A percentile compares a stretch with the other conserved stretches of the same genome.
Evolutionary conservation across 2,113 vertebrate species (phyloP).

Genomic region (Zosterops borbonicus): DNA sequence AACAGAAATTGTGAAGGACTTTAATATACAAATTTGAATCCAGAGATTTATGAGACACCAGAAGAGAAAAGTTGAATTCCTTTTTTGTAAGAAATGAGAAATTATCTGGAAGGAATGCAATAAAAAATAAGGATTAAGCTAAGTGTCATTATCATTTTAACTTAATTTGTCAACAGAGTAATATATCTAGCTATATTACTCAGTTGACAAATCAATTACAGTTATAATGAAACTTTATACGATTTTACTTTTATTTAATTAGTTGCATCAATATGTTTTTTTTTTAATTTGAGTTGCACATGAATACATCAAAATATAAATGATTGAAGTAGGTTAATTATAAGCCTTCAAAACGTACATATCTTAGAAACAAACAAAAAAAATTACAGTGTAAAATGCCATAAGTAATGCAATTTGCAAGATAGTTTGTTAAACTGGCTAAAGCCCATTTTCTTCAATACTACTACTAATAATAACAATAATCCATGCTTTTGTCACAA

Average conservation of each 20-base stretch:
- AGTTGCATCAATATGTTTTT: conserved; percentile 62
- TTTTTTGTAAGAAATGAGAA: conserved; percentile 57
- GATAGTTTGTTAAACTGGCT: conserved; percentile 31
- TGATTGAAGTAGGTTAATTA: conserved; percentile 72
- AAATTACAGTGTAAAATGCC: conserved; percentile 34
- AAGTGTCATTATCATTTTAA: conserved; percentile 69
- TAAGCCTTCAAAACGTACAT: conserved; percentile 39
- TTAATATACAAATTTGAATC: conserved; percentile 67
- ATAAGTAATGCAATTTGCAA: conserved; percentile 46
- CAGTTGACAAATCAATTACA: conserved; percentile 74
- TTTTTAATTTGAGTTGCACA: conserved; percentile 42
- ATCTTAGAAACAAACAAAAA: conserved; percentile 44
- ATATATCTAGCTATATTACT: conserved; percentile 65
- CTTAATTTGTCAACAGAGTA: conserved; percentile 74
- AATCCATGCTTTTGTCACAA: not conserved
- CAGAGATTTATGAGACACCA: conserved; percentile 35
- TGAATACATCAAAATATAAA: conserved; percentile 69
- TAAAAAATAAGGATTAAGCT: conserved; percentile 65
- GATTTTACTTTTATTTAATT: conserved; percentile 77
- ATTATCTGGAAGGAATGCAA: conserved; percentile 66
- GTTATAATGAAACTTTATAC: conserved; percentile 72
- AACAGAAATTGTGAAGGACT: conserved; percentile 60
- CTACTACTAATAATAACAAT: not conserved
- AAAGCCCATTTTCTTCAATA: conserved; percentile 40
- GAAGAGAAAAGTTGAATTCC: conserved; percentile 20